phyloP scores from a whole-genome alignment of 2,888 invertebrate species.

The Dicyrtomina minuta region DNA sequence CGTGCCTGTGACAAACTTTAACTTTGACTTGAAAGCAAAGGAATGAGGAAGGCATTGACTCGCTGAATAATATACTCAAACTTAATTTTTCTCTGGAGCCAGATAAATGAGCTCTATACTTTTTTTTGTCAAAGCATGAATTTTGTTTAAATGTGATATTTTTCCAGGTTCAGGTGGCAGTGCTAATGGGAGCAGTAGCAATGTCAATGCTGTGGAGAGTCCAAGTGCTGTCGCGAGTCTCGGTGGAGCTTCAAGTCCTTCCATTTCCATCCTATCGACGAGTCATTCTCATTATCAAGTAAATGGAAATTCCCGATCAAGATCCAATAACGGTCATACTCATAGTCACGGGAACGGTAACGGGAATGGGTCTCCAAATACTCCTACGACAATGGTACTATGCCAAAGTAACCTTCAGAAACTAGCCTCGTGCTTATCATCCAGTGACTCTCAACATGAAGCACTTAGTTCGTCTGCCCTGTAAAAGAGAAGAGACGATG shows the following conservation, averaged over 20 bases:
- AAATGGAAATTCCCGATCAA: not conserved
- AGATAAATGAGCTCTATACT: slow-evolving; percentile 14
- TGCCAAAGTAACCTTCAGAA: slow-evolving; percentile 22
- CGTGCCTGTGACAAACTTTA: no score
- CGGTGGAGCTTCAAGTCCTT: slow-evolving; percentile 3
- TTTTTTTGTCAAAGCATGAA: slow-evolving; percentile 11
- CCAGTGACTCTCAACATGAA: slow-evolving; percentile 24
- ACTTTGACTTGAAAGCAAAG: no score
- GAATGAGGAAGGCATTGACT: no score
- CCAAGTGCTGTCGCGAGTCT: not conserved
- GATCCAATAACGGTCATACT: slow-evolving; percentile 12
- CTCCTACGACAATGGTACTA: not conserved
- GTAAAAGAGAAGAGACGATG: not conserved
- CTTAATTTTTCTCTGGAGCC: not conserved
- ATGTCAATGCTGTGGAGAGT: no score
- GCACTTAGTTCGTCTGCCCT: slow-evolving; percentile 11
- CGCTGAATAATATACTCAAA: no score
- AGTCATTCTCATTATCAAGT: not conserved
- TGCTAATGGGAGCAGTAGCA: not conserved
- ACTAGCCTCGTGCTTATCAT: slow-evolving; percentile 16
- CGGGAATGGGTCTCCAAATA: no score
- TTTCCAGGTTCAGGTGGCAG: slow-evolving; percentile 4
- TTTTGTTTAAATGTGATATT: not conserved
- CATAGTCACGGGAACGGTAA: no score
- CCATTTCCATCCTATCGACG: not conserved